These are phyloP conservation scores for Ptychadena robeensis DNA, from an alignment of 2,797 vertebrate genomes.

Conservation along the genomic window DNA sequence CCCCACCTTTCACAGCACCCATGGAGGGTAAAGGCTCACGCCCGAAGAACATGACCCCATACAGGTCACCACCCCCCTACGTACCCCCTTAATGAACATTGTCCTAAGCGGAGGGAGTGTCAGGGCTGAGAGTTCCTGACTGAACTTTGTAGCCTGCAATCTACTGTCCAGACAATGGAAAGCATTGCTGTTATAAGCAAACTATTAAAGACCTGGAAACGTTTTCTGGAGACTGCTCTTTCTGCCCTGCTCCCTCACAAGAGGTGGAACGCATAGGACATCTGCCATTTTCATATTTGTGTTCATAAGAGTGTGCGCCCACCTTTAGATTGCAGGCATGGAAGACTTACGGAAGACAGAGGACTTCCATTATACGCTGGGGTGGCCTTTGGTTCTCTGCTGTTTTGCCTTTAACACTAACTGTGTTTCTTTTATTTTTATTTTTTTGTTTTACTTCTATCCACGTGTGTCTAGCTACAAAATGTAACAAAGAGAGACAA, in stretches of 20 bases:
- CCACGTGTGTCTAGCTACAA: conserved; percentile 91
- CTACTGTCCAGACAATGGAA: conserved; percentile 72
- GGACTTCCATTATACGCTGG: conserved; percentile 79
- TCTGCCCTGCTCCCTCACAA: conserved; percentile 61
- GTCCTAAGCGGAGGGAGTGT: conserved; percentile 70
- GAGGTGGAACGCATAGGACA: conserved; percentile 72
- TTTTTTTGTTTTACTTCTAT: conserved; percentile 95
- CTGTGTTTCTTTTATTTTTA: too few relatives aligned
- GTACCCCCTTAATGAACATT: conserved; percentile 91
- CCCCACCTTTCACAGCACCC: conserved; percentile 93
- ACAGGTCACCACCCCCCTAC: conserved; percentile 96
- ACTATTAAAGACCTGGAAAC: conserved; percentile 67
- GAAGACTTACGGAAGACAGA: conserved; percentile 72
- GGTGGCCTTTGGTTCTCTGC: conserved; percentile 82
- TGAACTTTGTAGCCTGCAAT: conserved; percentile 73
- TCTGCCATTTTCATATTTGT: conserved; percentile 76
- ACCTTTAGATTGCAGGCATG: conserved; percentile 72
- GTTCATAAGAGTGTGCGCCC: conserved; percentile 77
- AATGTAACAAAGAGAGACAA: conserved; percentile 81
- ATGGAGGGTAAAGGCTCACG: conserved; percentile 97
- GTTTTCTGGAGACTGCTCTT: conserved; percentile 25
- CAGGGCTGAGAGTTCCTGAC: conserved; percentile 83
- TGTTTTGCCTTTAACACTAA: conserved; percentile 97
- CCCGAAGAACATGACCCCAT: conserved; percentile 98
- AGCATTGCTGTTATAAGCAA: conserved; percentile 67